A percentile compares a stretch with the other conserved stretches of the same genome.
These are phyloP conservation scores for Brachylomia viminalis DNA, from an alignment of 2,888 invertebrate species.

Conservation along the genomic window DNA sequence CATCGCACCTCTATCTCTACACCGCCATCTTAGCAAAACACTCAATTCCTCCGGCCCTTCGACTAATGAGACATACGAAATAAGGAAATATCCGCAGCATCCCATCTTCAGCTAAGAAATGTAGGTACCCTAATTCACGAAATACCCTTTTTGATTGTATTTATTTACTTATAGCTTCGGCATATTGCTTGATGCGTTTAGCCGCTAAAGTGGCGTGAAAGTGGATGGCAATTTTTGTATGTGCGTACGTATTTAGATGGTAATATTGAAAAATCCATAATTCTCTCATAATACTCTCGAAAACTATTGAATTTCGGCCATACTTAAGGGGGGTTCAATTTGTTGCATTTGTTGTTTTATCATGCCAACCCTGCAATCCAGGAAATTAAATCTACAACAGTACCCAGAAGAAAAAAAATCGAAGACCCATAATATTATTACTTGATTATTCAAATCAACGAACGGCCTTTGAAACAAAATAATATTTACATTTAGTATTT, in stretches of 20 bases:
- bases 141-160: constrained; percentile 42
- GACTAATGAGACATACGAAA: constrained; percentile 52
- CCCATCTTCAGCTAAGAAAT: constrained; percentile 39
- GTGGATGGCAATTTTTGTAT: constrained; percentile 4
- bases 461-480: too few species aligned
- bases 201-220: constrained; percentile 31
- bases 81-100: constrained; percentile 53
- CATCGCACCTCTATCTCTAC: constrained; percentile 1
- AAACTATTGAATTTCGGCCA: too few species aligned
- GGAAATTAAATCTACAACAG: too few species aligned
- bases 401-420: too few species aligned
- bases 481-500: neutral
- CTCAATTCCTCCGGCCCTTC: constrained; percentile 28
- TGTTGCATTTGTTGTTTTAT: too few species aligned
- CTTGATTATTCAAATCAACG: too few species aligned
- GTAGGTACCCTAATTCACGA: constrained; percentile 52
- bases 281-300: too few species aligned
- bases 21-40: constrained; percentile 19
- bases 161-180: constrained; percentile 42
- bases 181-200: constrained; percentile 19
- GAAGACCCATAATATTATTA: too few species aligned
- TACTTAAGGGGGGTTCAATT: too few species aligned
- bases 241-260: neutral
- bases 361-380: too few species aligned
- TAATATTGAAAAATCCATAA: too few species aligned